Base-by-base conservation (phyloP, 2,113 vertebrate species). In the Glaucidium brasilianum region DNA sequence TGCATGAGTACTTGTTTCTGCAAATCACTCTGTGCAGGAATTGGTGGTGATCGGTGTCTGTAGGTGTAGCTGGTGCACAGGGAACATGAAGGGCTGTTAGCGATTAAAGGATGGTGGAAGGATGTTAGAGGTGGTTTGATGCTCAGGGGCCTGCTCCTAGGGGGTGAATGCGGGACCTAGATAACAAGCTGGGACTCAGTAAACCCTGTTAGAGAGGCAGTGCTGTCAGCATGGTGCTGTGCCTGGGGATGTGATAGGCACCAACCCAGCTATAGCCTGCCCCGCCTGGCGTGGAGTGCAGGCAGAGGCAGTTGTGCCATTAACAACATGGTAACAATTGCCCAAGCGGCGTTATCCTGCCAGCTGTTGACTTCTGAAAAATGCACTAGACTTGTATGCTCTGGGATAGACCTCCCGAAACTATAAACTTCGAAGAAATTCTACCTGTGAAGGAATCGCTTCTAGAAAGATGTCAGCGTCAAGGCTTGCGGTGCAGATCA, bases 231-330 rank as follows among this genome's bases (percentile, higher is more conserved):
- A 0, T 10, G 19, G 12, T 41, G 77, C 52, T 68, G 71, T 6
- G 52, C 25, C 32, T 3, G 1, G 20, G 10, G 2, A 1, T 2
- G 5, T 4, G n/a, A n/a, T n/a, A n/a, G n/a, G 29, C 29, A 20
- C 11, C 10, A 78, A 8, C 39, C 30, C 22, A 66, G 30, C 8
- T 19, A 2, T 0, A 30, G 34, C 30, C 59, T 68, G 15, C 7
- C 9, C 52, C 80, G 52, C 52, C 30, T 10, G 29, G 4, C 0
- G 0, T 9, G 20, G 22, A 41, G 56, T 7, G 39, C 6, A 30
- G 49, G 43, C 41, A 58, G 59, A 68, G 26, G 43, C 4, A 16
- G 1, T 4, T 0, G 1, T 10, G 14, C n/a, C n/a, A 7, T 30
- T 19, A 39, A 81, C 15, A 39, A 34, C 12, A 21, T 16, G 11